These are phyloP conservation scores for Siderastrea siderea DNA, from an alignment of 92 coral and sea anemone genomes.

Conservation along the genomic window DNA sequence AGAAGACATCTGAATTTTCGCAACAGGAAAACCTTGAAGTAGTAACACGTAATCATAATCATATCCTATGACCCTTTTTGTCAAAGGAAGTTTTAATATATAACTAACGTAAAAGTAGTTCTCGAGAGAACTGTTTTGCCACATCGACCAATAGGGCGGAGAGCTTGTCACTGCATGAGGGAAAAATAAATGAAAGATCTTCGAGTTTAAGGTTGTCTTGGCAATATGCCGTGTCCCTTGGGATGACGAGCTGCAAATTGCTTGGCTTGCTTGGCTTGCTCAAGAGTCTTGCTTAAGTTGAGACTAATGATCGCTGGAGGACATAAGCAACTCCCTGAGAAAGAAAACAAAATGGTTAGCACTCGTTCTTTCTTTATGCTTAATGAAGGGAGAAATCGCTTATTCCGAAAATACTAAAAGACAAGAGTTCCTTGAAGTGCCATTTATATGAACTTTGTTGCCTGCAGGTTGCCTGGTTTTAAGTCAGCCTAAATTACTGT, in stretches of 20 bases:
- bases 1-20: conserved; percentile 16
- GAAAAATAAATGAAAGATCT: conserved; percentile 40
- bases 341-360: too few relatives aligned
- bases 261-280: conserved; percentile 7
- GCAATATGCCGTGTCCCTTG: conserved; percentile 68
- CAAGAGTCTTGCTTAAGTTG: conserved; percentile 33
- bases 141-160: neutral
- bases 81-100: neutral
- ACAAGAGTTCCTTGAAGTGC: too few relatives aligned
- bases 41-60: conserved; percentile 49
- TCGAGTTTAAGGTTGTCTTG: conserved; percentile 30
- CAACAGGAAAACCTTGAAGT: conserved; percentile 6
- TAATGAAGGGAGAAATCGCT: too few relatives aligned
- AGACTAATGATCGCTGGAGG: conserved; percentile 28
- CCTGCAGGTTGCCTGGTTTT: too few relatives aligned
- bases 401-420: too few relatives aligned
- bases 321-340: conserved; percentile 8
- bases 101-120: conserved; percentile 23
- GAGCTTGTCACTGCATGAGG: conserved; percentile 36
- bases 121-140: neutral
- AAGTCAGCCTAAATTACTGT: too few relatives aligned
- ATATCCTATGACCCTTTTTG: neutral
- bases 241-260: conserved; percentile 48
- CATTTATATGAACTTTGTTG: too few relatives aligned
- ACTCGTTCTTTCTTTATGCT: too few relatives aligned